Percentiles rank a stretch among this genome's conserved stretches.
phyloP scores from a whole-genome alignment of 2,797 vertebrate species.

The Euphonia xanthogaster region DNA sequence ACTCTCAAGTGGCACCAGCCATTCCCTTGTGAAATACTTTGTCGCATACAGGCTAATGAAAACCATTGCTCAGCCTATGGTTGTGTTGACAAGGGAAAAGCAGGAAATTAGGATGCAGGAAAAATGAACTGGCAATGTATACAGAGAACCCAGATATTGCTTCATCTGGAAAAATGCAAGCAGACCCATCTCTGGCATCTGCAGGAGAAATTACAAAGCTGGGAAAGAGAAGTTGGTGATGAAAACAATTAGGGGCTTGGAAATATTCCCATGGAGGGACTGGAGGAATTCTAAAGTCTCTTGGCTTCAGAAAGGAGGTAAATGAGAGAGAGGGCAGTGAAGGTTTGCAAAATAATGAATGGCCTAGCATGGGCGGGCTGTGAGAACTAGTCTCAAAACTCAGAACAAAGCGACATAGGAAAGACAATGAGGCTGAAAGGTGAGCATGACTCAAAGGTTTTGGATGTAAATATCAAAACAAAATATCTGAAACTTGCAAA shows the following conservation, averaged over 20 bases:
- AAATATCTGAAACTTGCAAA: neutral
- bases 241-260: slow-evolving; percentile 19
- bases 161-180: slow-evolving; percentile 27
- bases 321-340: neutral
- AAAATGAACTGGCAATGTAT: neutral
- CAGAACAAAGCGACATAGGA: neutral
- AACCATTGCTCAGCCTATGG: slow-evolving; percentile 11
- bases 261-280: neutral
- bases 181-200: slow-evolving; percentile 36
- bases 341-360: slow-evolving; percentile 7
- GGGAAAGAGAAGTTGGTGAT: slow-evolving; percentile 14
- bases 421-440: neutral
- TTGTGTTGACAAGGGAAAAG: slow-evolving; percentile 14
- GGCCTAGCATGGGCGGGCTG: neutral
- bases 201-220: slow-evolving; percentile 27
- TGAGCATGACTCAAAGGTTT: neutral
- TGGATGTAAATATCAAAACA: neutral
- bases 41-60: neutral
- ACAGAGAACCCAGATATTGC: neutral
- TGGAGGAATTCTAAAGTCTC: neutral
- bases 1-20: neutral
- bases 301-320: neutral
- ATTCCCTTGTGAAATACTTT: neutral
- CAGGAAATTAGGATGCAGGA: neutral
- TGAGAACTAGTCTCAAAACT: neutral